These are phyloP conservation scores for Carpatolechia fugitivella DNA, from an alignment of 2,888 invertebrate genomes.

Conservation along the genomic window DNA sequence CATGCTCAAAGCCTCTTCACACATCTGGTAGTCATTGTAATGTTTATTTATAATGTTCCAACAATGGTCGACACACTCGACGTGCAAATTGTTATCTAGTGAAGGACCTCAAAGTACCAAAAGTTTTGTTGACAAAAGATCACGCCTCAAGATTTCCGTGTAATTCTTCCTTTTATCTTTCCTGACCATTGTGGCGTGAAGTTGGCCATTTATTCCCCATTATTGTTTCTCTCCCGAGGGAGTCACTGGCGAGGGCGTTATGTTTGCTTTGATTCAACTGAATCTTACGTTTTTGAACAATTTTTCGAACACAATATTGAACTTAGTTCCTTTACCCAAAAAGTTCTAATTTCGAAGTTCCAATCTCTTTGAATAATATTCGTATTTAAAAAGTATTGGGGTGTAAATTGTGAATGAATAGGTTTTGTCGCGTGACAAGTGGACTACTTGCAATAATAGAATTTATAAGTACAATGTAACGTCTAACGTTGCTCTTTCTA, in stretches of 20 bases:
- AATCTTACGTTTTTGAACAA: constrained; percentile 29
- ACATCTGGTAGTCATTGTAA: constrained; percentile 70
- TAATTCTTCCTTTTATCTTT: constrained; percentile 73
- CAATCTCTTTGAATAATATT: background rate
- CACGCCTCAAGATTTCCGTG: constrained; percentile 72
- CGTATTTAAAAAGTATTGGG: constrained; percentile 13
- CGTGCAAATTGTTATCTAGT: constrained; percentile 74
- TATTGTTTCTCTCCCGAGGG: constrained; percentile 64
- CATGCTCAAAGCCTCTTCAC: constrained; percentile 38
- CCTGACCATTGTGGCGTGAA: constrained; percentile 62
- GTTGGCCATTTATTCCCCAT: constrained; percentile 69
- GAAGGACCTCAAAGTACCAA: constrained; percentile 35
- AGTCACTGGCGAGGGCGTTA: constrained; percentile 61
- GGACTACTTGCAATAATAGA: constrained; percentile 45
- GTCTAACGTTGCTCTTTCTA: constrained; percentile 28
- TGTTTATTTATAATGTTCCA: constrained; percentile 65
- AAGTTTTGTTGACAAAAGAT: constrained; percentile 51
- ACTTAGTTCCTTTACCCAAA: background rate
- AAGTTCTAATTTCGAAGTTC: background rate
- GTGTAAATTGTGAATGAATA: constrained; percentile 68
- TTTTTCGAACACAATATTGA: constrained; percentile 18
- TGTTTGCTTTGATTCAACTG: constrained; percentile 64
- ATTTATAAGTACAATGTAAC: constrained; percentile 28
- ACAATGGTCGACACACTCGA: constrained; percentile 62
- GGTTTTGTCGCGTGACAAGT: constrained; percentile 68